phyloP scores from a whole-genome alignment of 2,113 vertebrate species.

The Aphyosemion australe region DNA sequence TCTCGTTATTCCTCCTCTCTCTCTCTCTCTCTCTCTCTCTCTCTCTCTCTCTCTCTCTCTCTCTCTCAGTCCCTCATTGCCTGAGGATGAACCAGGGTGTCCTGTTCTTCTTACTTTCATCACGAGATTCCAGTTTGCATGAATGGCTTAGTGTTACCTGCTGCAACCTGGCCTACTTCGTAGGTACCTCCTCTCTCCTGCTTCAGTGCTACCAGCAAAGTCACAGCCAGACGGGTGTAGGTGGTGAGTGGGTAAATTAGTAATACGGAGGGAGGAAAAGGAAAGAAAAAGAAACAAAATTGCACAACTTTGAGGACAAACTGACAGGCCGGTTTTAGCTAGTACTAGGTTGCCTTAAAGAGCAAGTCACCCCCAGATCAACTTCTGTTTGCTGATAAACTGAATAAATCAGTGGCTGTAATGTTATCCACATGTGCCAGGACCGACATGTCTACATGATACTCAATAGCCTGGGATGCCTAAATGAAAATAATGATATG shows the following conservation, averaged over 20 bases:
- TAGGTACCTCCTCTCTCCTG: constrained; percentile 48
- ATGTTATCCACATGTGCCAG: too few species aligned
- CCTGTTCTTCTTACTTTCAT: constrained; percentile 48
- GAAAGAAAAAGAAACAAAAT: constrained; percentile 16
- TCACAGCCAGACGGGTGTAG: constrained; percentile 56
- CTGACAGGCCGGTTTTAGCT: too few species aligned
- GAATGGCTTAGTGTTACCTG: constrained; percentile 66
- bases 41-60: neutral
- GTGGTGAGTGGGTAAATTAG: constrained; percentile 33
- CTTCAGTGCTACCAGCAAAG: constrained; percentile 67
- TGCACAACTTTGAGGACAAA: constrained; percentile 5
- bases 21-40: neutral
- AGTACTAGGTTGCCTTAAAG: too few species aligned
- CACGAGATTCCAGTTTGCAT: constrained; percentile 49
- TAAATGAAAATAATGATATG: too few species aligned
- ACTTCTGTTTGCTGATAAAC: too few species aligned
- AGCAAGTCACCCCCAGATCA: too few species aligned
- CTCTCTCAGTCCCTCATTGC: constrained; percentile 21
- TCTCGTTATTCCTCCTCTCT: neutral
- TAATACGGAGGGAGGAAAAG: constrained; percentile 18
- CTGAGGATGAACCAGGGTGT: constrained; percentile 51
- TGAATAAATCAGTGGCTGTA: too few species aligned
- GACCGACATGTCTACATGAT: too few species aligned
- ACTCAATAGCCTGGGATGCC: too few species aligned
- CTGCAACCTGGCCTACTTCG: constrained; percentile 75